Base-by-base conservation (phyloP, 2,797 vertebrate genomes). In the Calcarius lapponicus region DNA sequence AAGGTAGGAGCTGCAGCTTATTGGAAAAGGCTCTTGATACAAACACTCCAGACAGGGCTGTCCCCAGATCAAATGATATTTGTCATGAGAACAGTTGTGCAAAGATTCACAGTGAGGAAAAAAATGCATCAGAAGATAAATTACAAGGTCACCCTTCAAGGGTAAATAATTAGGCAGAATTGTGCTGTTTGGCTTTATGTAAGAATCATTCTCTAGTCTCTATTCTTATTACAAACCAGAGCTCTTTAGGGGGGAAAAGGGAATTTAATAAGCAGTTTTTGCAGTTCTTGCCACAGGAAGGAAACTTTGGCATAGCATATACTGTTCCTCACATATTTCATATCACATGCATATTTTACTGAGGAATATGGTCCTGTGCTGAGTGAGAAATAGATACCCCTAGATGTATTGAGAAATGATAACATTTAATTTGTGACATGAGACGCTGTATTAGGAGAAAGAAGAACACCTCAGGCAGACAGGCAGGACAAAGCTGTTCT, bases 41-140 rank as follows among this genome's bases (percentile, higher is more conserved):
- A 22, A 67, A 47, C 78, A 74, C 81, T 97, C 95, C 83, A 96
- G 80, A 8, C 76, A 94, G 69, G 84, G 48, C 80, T 96, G 89
- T 97, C 94, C 96, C 72, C 81, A 65, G 19, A 75, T 96, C 76
- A 94, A 73, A 94, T 72, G 16, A 53, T 75, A 95, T 96, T 97
- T 97, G 76, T 88, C 92, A 43, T 53, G 56, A 93, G 50, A 65
- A 91, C 56, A 95, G 67, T 47, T 70, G 86, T 75, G 82, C 25
- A 92, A 80, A 95, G 94, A 95, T 93, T 93, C 94, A 90, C 86
- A 84, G 76, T 54, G 60, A 96, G 71, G 20, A 2, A 66, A 38
- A 32, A 32, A 64, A 31, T 28, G 17, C 29, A 88, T 66, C 48
- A 76, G 38, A 86, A 90, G 70, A 73, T 61, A 91, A 86, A 94